A percentile compares a stretch with the other conserved stretches of the same genome.
Conservation (phyloP, 2,113 vertebrate genomes). For the Rhagologus leucostigma region DNA sequence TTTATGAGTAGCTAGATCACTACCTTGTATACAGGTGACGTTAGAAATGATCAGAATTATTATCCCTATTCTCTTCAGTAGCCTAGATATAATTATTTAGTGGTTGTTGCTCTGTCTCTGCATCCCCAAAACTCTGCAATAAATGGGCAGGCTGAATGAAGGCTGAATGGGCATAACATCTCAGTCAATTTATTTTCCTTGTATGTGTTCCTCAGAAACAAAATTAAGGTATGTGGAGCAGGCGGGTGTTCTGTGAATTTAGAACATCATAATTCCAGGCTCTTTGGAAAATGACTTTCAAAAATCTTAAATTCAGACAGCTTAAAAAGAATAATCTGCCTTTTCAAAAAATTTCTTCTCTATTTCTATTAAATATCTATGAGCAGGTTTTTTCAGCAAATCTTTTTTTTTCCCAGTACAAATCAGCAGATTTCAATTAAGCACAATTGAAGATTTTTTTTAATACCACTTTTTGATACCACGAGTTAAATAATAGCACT, state of each 20-base stretch:
- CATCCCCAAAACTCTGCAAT: neutral
- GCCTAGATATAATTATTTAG: neutral
- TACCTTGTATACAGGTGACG: neutral
- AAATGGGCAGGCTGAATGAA: neutral
- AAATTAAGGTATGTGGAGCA: neutral
- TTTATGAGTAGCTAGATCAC: neutral
- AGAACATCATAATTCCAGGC: neutral
- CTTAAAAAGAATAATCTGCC: neutral
- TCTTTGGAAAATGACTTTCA: neutral
- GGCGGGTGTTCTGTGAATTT: neutral
- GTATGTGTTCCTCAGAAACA: neutral
- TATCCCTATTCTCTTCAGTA: neutral
- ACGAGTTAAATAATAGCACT: neutral
- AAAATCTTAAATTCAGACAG: neutral
- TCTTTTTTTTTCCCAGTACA: rapidly evolving
- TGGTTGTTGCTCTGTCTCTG: neutral
- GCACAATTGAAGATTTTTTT: neutral
- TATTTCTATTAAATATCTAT: neutral
- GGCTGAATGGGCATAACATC: neutral
- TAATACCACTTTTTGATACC: neutral
- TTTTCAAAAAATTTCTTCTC: neutral
- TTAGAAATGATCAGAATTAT: neutral
- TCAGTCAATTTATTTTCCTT: neutral
- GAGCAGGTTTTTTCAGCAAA: neutral
- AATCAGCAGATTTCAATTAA: neutral